A percentile compares a stretch with the other conserved stretches of the same genome.
Conservation (phyloP, 2,797 vertebrate genomes). For the Odontamblyopus rebecca region DNA sequence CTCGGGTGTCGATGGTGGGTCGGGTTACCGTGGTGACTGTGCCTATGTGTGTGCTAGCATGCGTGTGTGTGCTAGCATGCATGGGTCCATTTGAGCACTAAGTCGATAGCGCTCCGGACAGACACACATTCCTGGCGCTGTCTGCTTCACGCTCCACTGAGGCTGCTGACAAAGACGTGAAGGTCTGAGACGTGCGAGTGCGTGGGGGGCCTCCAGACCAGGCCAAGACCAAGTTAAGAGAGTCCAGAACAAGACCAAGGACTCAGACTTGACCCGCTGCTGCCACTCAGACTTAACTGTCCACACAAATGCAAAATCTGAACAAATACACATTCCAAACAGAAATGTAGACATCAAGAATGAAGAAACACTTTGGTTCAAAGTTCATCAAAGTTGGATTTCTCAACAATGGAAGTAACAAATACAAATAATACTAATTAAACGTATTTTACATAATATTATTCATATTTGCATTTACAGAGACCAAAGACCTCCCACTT, state of each 20-base stretch:
- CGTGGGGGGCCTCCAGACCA: constrained; percentile 66
- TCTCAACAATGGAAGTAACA: neutral
- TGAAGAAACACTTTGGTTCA: neutral
- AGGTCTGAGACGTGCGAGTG: constrained; percentile 42
- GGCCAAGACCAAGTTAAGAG: constrained; percentile 1
- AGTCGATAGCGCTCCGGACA: constrained; percentile 57
- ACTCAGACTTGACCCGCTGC: too few relatives aligned
- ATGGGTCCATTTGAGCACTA: constrained; percentile 55
- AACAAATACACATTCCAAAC: neutral
- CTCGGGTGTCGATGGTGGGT: constrained; percentile 74
- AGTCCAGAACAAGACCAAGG: neutral
- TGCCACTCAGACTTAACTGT: too few relatives aligned
- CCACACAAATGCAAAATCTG: neutral
- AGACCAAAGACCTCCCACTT: neutral
- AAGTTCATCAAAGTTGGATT: neutral
- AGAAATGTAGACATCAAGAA: neutral
- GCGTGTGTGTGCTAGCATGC: constrained; percentile 40
- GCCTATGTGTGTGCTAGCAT: constrained; percentile 14
- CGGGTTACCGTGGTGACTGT: constrained; percentile 62
- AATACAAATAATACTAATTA: neutral
- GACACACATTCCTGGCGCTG: constrained; percentile 74
- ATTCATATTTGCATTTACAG: neutral
- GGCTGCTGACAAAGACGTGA: constrained; percentile 73
- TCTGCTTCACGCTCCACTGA: constrained; percentile 77
- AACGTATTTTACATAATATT: neutral